These are phyloP conservation scores for Thymelicus sylvestris DNA, from an alignment of 2,888 invertebrate genomes.

Conservation along the genomic window DNA sequence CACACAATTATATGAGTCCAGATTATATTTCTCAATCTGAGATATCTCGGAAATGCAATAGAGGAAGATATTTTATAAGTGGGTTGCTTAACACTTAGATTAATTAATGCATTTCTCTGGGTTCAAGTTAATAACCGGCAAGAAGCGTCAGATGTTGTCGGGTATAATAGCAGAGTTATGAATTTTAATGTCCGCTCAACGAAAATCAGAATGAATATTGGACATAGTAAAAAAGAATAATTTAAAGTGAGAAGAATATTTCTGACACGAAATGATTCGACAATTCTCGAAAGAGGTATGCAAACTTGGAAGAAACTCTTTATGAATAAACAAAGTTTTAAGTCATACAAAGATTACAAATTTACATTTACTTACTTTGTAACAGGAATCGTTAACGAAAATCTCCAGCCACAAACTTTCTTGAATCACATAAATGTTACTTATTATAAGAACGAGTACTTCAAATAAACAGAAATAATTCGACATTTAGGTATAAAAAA, in stretches of 20 bases:
- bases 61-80: constrained; percentile 24
- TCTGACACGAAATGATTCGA: constrained; percentile 59
- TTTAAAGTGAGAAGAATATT: constrained; percentile 72
- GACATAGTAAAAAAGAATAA: constrained; percentile 72
- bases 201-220: constrained; percentile 78
- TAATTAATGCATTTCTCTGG: constrained; percentile 71
- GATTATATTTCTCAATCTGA: not conserved
- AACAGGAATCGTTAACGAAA: not conserved
- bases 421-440: too few species aligned
- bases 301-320: constrained; percentile 13
- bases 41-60: constrained; percentile 10
- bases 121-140: constrained; percentile 69
- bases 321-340: constrained; percentile 13
- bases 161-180: constrained; percentile 76
- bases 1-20: not conserved
- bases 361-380: constrained; percentile 5
- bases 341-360: constrained; percentile 17
- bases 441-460: too few species aligned
- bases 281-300: constrained; percentile 61
- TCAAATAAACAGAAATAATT: too few species aligned
- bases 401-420: too few species aligned
- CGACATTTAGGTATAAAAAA: too few species aligned
- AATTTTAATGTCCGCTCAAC: constrained; percentile 75
- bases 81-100: constrained; percentile 53
- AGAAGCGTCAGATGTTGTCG: constrained; percentile 77